Base-by-base conservation (phyloP, 2,888 invertebrate species). In the Panopea generosa region DNA sequence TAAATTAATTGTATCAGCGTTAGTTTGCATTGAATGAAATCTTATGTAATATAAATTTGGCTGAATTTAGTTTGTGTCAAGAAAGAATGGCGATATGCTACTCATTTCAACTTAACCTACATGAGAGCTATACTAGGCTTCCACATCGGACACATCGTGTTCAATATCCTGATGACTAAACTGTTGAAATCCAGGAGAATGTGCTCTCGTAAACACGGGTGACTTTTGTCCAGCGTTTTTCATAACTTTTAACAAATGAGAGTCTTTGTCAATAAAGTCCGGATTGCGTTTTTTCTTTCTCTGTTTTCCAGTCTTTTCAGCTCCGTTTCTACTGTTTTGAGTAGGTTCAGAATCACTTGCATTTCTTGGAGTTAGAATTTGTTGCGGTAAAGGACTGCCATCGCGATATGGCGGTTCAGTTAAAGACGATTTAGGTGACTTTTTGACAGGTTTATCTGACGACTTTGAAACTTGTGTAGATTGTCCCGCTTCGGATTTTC, bases 341-440 rank as follows among this genome's bases (percentile, higher is more conserved):
- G 33, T 4, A 4, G 33, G 33, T 7, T 33, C 11, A 11, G 11
- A 38, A 29, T 66, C 56, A 27, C 61, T 56, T 9, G 49, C 49
- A 47, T 68, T 57, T 45, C 76, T 47, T n/a, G 76, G 76, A 1
- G 76, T 76, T 9, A 76, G 71, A 40, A 76, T 76, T 38, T 76
- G 76, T 29, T 76, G 71, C 0, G 76, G 76, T 38, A 76, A 50
- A 6, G 76, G 71, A 24, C 76, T 76, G 18, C 69, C 75, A 16
- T 69, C 75, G 18, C 75, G 52, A n/a, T 50, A 16, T 4, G 4
- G 7, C 7, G 47, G 20, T 9, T 47, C 47, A 20, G n/a, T 16
- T 16, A 16, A 9, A 47, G 16, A 9, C 7, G 47, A 16, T 20
- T 20, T 16, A 4, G 3, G 47, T 16, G 20, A 9, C 47, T 4